A percentile compares a stretch with the other conserved stretches of the same genome.
Evolutionary conservation across 2,113 vertebrate genomes (phyloP).

Genomic region (Eurypyga helias): DNA sequence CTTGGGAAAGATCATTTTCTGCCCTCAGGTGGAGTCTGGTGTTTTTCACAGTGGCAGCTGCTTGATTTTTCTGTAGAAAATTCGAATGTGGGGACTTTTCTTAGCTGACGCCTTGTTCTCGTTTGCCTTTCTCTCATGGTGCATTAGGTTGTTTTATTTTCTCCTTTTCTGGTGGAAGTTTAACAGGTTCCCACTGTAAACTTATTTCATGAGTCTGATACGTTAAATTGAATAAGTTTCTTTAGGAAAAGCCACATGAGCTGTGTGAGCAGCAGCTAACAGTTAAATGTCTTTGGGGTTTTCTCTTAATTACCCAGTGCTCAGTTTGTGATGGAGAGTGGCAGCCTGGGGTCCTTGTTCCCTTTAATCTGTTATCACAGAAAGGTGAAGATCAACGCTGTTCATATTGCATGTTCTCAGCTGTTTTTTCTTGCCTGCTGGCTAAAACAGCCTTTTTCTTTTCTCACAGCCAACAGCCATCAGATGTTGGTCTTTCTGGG

Average conservation of each 20-base stretch:
- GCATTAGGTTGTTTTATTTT: not conserved
- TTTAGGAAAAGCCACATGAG: not conserved
- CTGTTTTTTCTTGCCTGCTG: not conserved
- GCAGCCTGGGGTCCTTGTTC: not conserved
- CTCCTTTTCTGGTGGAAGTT: not conserved
- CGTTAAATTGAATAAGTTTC: not conserved
- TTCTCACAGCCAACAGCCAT: not conserved
- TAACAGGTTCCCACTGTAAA: not conserved
- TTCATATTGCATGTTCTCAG: not conserved
- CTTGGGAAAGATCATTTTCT: not conserved
- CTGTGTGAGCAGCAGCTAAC: not conserved
- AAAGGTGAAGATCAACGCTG: not conserved
- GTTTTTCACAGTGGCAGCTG: not conserved
- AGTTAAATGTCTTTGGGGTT: not conserved
- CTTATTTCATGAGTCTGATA: not conserved
- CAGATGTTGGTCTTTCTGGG: not conserved
- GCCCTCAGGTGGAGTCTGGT: not conserved
- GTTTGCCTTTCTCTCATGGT: not conserved
- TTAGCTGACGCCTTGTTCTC: not conserved
- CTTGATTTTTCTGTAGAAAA: not conserved
- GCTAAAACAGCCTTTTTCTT: not conserved
- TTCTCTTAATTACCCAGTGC: not conserved
- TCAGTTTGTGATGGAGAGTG: accelerated
- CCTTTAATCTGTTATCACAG: not conserved
- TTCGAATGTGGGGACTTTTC: not conserved